phyloP scores from a whole-genome alignment of 1,140 invertebrate species.

The Eupeodes corollae region DNA sequence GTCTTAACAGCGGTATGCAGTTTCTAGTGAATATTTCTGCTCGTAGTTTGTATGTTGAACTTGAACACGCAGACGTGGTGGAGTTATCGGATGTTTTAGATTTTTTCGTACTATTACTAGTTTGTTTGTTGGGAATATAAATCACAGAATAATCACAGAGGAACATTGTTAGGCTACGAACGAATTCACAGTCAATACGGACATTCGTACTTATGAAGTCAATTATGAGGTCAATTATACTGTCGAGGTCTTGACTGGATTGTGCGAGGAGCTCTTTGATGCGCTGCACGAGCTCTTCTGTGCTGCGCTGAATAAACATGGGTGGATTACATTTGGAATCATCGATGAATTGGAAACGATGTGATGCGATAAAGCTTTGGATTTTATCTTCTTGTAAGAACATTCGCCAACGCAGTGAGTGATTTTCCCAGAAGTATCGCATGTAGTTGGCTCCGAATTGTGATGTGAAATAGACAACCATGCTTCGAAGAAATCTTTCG shows the following conservation, averaged over 20 bases:
- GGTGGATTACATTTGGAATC: neutral
- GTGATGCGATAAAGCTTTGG: slow-evolving; percentile 18
- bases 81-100: neutral
- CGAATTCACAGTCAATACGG: slow-evolving; percentile 21
- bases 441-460: slow-evolving; percentile 28
- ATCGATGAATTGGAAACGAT: slow-evolving; percentile 24
- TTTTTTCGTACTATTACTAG: slow-evolving; percentile 2
- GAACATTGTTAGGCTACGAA: slow-evolving; percentile 25
- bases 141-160: slow-evolving; percentile 33
- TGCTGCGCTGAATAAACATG: slow-evolving; percentile 11
- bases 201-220: slow-evolving; percentile 35
- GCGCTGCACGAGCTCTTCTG: slow-evolving; percentile 20
- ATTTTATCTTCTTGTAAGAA: slow-evolving; percentile 23
- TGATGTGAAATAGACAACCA: slow-evolving; percentile 25
- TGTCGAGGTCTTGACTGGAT: slow-evolving; percentile 15
- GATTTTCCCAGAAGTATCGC: slow-evolving; percentile 27
- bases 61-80: neutral
- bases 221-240: slow-evolving; percentile 30
- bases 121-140: slow-evolving; percentile 2
- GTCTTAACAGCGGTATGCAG: slow-evolving; percentile 20
- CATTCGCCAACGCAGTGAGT: slow-evolving; percentile 20
- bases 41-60: no score
- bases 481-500: slow-evolving; percentile 22
- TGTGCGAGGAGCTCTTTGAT: slow-evolving; percentile 18
- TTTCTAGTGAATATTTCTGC: slow-evolving; percentile 10